Evolutionary conservation across 2,888 invertebrate genomes (phyloP).

Genomic region (Mythimna ferrago): DNA sequence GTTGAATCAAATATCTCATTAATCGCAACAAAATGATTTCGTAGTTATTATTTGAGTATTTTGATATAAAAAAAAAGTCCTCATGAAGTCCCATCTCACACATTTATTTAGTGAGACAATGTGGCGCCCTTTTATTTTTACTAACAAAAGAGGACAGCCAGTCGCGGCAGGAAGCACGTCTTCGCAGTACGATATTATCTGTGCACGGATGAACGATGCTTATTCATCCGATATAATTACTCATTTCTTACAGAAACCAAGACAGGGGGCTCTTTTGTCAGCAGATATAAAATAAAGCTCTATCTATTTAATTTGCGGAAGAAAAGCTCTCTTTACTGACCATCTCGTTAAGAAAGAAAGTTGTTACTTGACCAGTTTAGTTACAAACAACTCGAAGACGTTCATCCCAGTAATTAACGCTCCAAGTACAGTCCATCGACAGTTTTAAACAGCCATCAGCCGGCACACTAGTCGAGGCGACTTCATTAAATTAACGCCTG

Average conservation of each 20-base stretch:
- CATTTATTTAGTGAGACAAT: conserved; percentile 9
- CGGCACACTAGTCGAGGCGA: conserved; percentile 48
- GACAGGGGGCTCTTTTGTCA: conserved; percentile 36
- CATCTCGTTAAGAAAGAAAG: conserved; percentile 20
- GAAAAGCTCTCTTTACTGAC: neutral
- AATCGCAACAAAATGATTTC: neutral
- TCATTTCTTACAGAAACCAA: conserved; percentile 48
- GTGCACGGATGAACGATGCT: conserved; percentile 50
- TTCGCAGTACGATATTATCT: conserved; percentile 33
- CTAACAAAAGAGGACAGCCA: conserved; percentile 10
- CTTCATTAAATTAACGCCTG: conserved; percentile 63
- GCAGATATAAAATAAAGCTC: conserved; percentile 20
- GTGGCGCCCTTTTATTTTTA: conserved; percentile 16
- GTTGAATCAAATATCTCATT: neutral
- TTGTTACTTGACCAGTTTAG: conserved; percentile 25
- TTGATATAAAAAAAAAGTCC: neutral
- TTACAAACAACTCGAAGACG: conserved; percentile 19
- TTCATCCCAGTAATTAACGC: conserved; percentile 41
- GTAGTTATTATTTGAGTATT: neutral
- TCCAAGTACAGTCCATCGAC: conserved; percentile 50
- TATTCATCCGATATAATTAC: conserved; percentile 46
- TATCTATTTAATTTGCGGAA: neutral
- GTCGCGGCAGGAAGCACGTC: conserved; percentile 29
- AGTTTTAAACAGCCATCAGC: conserved; percentile 53
- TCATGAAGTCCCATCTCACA: neutral